These are phyloP conservation scores for Orcinus orca DNA, from an alignment of 2,113 vertebrate genomes.

Conservation along the genomic window DNA sequence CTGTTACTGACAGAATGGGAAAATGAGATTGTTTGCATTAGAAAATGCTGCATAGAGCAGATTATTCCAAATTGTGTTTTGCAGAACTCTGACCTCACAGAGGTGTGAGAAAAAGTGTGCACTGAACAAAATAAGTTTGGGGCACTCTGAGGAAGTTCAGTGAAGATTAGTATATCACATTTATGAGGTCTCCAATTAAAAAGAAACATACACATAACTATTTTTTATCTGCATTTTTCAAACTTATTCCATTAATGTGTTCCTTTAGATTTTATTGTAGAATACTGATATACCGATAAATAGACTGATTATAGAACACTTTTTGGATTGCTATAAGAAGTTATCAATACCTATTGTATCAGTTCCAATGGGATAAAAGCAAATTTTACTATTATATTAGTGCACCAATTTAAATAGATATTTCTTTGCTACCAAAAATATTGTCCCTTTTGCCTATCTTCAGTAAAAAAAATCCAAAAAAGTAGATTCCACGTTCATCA, in stretches of 20 bases:
- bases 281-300: not conserved
- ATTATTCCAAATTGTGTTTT: not conserved
- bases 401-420: not conserved
- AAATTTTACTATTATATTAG: not conserved
- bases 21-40: not conserved
- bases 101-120: not conserved
- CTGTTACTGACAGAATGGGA: not conserved
- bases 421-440: not conserved
- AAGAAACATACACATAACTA: not conserved
- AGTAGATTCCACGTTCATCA: not conserved
- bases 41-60: not conserved
- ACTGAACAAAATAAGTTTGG: not conserved
- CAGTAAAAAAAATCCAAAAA: not conserved
- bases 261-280: not conserved
- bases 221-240: not conserved
- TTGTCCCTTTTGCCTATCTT: not conserved
- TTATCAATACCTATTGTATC: not conserved
- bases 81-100: not conserved
- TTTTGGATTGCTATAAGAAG: not conserved
- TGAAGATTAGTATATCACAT: not conserved
- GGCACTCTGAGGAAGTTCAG: not conserved
- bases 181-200: not conserved
- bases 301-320: not conserved
- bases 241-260: not conserved
- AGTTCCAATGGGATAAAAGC: not conserved